Conservation (phyloP, 2,113 vertebrate species). For the Tragelaphus scriptus region DNA sequence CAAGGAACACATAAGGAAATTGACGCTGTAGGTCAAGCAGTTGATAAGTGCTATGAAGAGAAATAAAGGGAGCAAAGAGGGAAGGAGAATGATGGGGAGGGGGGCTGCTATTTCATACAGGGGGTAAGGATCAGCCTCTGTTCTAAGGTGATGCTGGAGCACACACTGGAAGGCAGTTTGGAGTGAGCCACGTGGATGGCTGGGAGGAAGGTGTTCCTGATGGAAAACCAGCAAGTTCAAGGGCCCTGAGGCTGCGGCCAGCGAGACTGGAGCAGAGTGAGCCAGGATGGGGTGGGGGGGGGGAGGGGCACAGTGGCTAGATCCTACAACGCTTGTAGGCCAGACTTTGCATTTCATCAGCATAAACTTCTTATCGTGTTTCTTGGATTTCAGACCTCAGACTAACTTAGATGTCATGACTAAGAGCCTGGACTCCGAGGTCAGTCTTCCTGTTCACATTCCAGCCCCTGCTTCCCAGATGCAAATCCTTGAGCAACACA, state of each 20-base stretch:
- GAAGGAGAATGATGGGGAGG: background rate
- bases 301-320: accelerated
- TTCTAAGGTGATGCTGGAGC: background rate
- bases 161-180: background rate
- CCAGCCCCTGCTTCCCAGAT: background rate
- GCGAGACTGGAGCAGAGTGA: background rate
- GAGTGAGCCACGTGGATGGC: background rate
- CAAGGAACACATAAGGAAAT: background rate
- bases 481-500: background rate
- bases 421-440: background rate
- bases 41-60: background rate
- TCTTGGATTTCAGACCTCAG: background rate
- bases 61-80: background rate
- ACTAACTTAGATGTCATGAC: background rate
- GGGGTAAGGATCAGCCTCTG: background rate
- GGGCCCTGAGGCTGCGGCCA: background rate
- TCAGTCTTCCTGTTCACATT: background rate
- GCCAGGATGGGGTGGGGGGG: background rate
- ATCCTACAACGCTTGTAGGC: background rate
- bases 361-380: background rate
- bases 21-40: background rate
- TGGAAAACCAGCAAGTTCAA: background rate
- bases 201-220: background rate
- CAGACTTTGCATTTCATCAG: background rate
- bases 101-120: background rate